Conservation (phyloP, 2,113 vertebrate species). For the Sinocyclocheilus rhinocerous region DNA sequence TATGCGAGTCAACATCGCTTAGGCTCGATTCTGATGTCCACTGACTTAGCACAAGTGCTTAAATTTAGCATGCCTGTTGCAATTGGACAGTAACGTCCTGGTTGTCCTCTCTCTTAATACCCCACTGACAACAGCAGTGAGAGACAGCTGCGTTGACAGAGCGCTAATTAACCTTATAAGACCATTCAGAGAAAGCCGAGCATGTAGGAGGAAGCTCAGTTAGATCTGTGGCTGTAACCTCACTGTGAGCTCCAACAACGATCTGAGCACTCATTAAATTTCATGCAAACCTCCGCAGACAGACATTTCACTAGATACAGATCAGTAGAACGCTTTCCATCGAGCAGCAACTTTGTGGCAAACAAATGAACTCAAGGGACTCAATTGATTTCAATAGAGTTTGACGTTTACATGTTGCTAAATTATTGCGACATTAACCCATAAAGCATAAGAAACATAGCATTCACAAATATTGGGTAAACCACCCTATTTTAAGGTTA, state of each 20-base stretch:
- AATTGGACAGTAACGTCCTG: not conserved
- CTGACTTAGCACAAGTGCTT: slow-evolving; percentile 11
- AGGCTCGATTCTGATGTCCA: not conserved
- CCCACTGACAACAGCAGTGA: slow-evolving; percentile 11
- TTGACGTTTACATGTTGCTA: not conserved
- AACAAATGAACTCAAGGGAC: not conserved
- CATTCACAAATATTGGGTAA: not conserved
- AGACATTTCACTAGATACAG: not conserved
- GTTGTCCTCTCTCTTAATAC: not conserved
- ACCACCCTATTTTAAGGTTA: too few relatives aligned
- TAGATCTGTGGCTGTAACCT: slow-evolving; percentile 6
- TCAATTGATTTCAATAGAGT: not conserved
- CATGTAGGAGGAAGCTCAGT: slow-evolving; percentile 34
- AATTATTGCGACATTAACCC: not conserved
- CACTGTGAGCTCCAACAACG: slow-evolving; percentile 15
- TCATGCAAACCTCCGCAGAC: not conserved
- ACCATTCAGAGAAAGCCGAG: slow-evolving; percentile 12
- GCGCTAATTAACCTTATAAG: slow-evolving; percentile 52
- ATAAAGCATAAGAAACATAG: not conserved
- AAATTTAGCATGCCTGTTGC: slow-evolving; percentile 25
- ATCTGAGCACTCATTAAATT: not conserved
- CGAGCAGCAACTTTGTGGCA: not conserved
- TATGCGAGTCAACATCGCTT: slow-evolving; percentile 1
- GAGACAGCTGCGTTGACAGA: slow-evolving; percentile 48
- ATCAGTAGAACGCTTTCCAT: not conserved